Percentiles rank a stretch among this genome's conserved stretches.
phyloP scores from a whole-genome alignment of 1,140 invertebrate species.

The Drosophila pruinosa region DNA sequence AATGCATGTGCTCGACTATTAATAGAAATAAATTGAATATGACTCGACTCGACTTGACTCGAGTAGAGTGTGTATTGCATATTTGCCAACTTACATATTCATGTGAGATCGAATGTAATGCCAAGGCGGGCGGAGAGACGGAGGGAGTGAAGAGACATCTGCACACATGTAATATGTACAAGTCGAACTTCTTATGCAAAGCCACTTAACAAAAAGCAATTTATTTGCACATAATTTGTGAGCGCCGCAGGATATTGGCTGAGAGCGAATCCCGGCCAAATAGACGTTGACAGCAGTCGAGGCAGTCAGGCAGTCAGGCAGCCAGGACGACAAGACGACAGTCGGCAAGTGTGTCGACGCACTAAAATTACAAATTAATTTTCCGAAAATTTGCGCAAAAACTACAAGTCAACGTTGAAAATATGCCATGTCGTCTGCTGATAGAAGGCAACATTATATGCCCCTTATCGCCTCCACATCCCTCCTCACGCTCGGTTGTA shows the following conservation, averaged over 20 bases:
- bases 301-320: background rate
- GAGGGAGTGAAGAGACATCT: slow-evolving; percentile 7
- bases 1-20: slow-evolving; percentile 59
- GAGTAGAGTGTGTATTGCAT: slow-evolving; percentile 34
- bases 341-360: slow-evolving; percentile 2
- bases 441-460: slow-evolving; percentile 33
- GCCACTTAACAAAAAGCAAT: slow-evolving; percentile 81
- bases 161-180: slow-evolving; percentile 18
- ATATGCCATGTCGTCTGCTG: slow-evolving; percentile 36
- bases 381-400: slow-evolving; percentile 73
- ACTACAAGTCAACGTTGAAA: slow-evolving; percentile 54
- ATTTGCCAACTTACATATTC: slow-evolving; percentile 74
- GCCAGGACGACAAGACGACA: background rate
- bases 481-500: too few relatives aligned
- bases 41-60: too few relatives aligned
- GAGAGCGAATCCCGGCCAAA: slow-evolving; percentile 23
- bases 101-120: slow-evolving; percentile 70
- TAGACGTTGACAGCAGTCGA: slow-evolving; percentile 29
- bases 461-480: background rate
- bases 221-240: slow-evolving; percentile 81
- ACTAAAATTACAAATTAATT: slow-evolving; percentile 81
- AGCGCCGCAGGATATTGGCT: slow-evolving; percentile 72
- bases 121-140: slow-evolving; percentile 19
- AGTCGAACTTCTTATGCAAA: slow-evolving; percentile 78
- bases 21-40: slow-evolving; percentile 75